phyloP scores from a whole-genome alignment of 1,140 invertebrate genomes.

The Diorhabda elongata region DNA sequence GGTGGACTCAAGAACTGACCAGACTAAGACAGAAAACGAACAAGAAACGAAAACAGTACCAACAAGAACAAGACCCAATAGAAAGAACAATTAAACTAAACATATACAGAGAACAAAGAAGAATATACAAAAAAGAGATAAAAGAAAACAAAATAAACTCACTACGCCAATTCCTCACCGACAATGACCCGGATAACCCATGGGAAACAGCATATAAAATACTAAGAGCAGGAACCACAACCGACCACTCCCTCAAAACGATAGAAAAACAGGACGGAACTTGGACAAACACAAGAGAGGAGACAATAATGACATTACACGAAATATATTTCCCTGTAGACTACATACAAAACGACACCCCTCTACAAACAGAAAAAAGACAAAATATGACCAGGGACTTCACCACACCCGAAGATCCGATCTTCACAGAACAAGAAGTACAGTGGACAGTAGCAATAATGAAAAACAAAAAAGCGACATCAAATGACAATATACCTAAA shows the following conservation, averaged over 20 bases:
- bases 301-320: background rate
- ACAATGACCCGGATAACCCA: too few species aligned
- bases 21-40: background rate
- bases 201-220: too few species aligned
- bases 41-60: background rate
- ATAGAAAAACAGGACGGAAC: background rate
- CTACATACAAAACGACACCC: background rate
- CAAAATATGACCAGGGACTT: background rate
- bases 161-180: too few species aligned
- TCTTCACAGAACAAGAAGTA: background rate
- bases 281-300: background rate
- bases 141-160: background rate
- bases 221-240: background rate
- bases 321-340: background rate
- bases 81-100: background rate
- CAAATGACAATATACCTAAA: background rate
- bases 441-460: background rate
- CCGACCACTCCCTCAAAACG: background rate
- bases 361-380: background rate
- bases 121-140: background rate
- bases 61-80: background rate
- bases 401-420: background rate
- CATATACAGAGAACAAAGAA: constrained; percentile 4
- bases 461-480: constrained; percentile 6
- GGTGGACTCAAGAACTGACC: background rate